A percentile compares a stretch with the other conserved stretches of the same genome.
These are phyloP conservation scores for Selene dorsalis DNA, from an alignment of 2,797 vertebrate genomes.

Conservation along the genomic window DNA sequence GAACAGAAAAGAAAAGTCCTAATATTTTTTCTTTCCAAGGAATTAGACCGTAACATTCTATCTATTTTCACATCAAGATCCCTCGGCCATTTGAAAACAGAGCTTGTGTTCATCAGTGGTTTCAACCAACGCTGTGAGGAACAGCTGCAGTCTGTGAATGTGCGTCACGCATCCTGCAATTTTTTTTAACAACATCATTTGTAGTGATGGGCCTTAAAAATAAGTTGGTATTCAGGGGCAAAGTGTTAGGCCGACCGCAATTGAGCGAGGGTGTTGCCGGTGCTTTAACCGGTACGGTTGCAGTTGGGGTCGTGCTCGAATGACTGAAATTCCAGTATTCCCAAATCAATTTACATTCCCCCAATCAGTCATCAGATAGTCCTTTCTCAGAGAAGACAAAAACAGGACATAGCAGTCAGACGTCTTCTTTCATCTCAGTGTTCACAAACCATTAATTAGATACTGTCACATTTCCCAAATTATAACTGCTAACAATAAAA, in stretches of 20 bases:
- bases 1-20: not conserved
- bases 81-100: not conserved
- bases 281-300: slow-evolving; percentile 21
- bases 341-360: slow-evolving; percentile 56
- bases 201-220: not conserved
- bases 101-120: not conserved
- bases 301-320: slow-evolving; percentile 11
- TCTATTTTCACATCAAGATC: not conserved
- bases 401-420: slow-evolving; percentile 34
- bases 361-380: slow-evolving; percentile 39
- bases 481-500: slow-evolving; percentile 23
- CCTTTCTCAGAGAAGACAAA: slow-evolving; percentile 28
- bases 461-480: slow-evolving; percentile 17
- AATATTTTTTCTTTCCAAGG: not conserved
- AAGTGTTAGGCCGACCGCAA: slow-evolving; percentile 5
- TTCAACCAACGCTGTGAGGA: not conserved
- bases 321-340: slow-evolving; percentile 61
- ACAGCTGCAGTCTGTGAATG: not conserved
- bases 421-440: slow-evolving; percentile 22
- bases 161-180: slow-evolving; percentile 5
- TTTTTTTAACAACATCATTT: not conserved
- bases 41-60: not conserved
- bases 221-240: slow-evolving; percentile 15
- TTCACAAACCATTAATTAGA: slow-evolving; percentile 53
- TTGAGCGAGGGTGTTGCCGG: slow-evolving; percentile 16